Conservation (phyloP, 35 echinoderm and acorn worm species). For the Ophioderma brevispina region DNA sequence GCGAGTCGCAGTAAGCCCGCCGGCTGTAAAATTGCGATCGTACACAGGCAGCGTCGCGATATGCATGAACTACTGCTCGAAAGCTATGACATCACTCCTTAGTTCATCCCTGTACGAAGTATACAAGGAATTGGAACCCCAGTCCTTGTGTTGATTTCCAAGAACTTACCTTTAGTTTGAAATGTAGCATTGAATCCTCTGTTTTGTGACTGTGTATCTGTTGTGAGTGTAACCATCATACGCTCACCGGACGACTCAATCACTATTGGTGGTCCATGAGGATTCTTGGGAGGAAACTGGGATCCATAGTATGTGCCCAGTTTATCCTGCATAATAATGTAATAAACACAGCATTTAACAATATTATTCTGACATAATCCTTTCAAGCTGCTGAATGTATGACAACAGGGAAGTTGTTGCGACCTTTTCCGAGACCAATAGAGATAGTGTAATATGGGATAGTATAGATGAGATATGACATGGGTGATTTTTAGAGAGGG, state of each 20-base stretch:
- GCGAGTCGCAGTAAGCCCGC: background rate
- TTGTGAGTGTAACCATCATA: conserved; percentile 49
- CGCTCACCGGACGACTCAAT: conserved; percentile 70
- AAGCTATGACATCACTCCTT: too few relatives aligned
- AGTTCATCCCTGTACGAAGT: background rate
- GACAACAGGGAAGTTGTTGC: too few relatives aligned
- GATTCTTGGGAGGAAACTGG: background rate
- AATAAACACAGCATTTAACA: too few relatives aligned
- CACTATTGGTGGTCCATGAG: conserved; percentile 52
- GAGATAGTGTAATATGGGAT: too few relatives aligned
- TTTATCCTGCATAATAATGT: conserved; percentile 17
- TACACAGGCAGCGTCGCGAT: too few relatives aligned
- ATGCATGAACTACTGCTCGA: background rate
- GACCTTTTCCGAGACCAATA: too few relatives aligned
- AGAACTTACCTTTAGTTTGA: conserved; percentile 76
- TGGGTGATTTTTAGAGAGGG: too few relatives aligned
- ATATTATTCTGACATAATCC: too few relatives aligned
- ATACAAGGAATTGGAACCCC: background rate
- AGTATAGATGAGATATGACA: too few relatives aligned
- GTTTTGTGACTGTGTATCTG: conserved; percentile 8
- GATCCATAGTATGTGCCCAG: conserved; percentile 61
- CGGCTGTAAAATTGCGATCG: background rate
- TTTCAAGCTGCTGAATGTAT: too few relatives aligned
- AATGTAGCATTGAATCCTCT: conserved; percentile 89
- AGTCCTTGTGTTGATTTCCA: background rate